A percentile compares a stretch with the other conserved stretches of the same genome.
Conservation (phyloP, 2,888 invertebrate genomes). For the Eumerus sabulonum region DNA sequence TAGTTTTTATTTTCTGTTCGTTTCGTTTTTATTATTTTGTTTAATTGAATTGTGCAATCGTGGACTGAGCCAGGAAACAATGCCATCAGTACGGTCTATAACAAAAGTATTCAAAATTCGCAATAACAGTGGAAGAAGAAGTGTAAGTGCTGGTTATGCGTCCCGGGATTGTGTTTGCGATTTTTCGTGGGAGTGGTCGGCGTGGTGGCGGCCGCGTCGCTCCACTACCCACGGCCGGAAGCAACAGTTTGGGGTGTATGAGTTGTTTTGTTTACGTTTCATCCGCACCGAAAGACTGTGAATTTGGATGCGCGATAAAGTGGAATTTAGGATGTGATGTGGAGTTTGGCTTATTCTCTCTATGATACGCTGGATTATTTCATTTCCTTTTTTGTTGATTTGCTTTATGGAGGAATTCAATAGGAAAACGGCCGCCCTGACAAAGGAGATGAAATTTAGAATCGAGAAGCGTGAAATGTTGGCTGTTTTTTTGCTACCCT, state of each 20-base stretch:
- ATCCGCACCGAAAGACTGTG: neutral
- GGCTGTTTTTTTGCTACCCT: no score
- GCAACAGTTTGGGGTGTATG: constrained; percentile 46
- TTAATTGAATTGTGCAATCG: constrained; percentile 17
- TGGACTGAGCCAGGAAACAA: constrained; percentile 64
- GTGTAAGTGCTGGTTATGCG: constrained; percentile 39
- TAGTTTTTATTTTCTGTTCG: constrained; percentile 3
- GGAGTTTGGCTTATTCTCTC: no score
- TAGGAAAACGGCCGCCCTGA: no score
- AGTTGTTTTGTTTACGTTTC: constrained; percentile 52
- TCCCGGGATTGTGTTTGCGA: neutral
- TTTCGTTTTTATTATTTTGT: constrained; percentile 8
- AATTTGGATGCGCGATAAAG: no score
- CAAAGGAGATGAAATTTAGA: no score
- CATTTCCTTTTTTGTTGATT: no score
- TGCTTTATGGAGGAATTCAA: no score
- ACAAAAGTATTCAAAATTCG: constrained; percentile 72
- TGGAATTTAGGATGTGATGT: no score
- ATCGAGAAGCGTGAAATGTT: no score
- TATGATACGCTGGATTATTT: no score
- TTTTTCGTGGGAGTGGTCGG: constrained; percentile 31
- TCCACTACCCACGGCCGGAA: neutral
- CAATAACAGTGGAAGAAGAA: constrained; percentile 58
- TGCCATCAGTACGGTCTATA: constrained; percentile 76
- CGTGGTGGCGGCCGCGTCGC: neutral